Percentiles rank a stretch among this genome's conserved stretches.
Conservation (phyloP, 2,797 vertebrate species). For the Brotula barbata region DNA sequence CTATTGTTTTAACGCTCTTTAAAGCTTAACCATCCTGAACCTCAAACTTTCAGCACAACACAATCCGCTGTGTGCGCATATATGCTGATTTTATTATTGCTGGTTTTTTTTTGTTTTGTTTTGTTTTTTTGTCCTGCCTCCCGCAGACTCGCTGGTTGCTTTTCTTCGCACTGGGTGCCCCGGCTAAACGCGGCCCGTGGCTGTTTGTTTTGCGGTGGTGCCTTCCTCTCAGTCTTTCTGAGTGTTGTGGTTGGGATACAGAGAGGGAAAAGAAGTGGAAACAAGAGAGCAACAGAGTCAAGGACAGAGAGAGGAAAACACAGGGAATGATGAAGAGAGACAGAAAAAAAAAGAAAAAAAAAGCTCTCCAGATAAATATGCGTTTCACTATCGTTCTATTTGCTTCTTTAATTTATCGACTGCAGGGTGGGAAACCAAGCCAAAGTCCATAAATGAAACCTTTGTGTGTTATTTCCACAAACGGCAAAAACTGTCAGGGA, state of each 20-base stretch:
- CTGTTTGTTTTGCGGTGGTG: conserved; percentile 57
- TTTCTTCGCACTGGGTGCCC: conserved; percentile 19
- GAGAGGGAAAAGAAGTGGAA: conserved; percentile 10
- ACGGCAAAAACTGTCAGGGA: no score
- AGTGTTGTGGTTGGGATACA: conserved; percentile 48
- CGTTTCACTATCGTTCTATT: conserved; percentile 27
- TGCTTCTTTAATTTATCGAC: conserved; percentile 29
- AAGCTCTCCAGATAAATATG: conserved; percentile 28
- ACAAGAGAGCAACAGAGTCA: conserved; percentile 5
- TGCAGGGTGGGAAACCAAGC: conserved; percentile 15
- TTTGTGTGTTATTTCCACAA: conserved; percentile 17
- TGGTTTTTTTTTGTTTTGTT: conserved; percentile 7
- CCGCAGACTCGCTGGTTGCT: conserved; percentile 30
- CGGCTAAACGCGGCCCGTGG: conserved; percentile 33
- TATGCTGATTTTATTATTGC: conserved; percentile 20
- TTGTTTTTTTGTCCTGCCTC: conserved; percentile 8
- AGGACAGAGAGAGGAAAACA: conserved; percentile 1
- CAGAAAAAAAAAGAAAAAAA: conserved; percentile 36
- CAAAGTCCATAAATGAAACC: conserved; percentile 23
- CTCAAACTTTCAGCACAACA: conserved; percentile 29
- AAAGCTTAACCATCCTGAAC: conserved; percentile 49
- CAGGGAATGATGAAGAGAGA: not conserved
- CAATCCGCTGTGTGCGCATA: conserved; percentile 33
- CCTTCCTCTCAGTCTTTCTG: conserved; percentile 41
- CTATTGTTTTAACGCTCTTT: conserved; percentile 43